Evolutionary conservation across 92 coral and sea anemone species (phyloP), one percentile per base, ranked within the genome.

Genomic region (Porites lobata): DNA sequence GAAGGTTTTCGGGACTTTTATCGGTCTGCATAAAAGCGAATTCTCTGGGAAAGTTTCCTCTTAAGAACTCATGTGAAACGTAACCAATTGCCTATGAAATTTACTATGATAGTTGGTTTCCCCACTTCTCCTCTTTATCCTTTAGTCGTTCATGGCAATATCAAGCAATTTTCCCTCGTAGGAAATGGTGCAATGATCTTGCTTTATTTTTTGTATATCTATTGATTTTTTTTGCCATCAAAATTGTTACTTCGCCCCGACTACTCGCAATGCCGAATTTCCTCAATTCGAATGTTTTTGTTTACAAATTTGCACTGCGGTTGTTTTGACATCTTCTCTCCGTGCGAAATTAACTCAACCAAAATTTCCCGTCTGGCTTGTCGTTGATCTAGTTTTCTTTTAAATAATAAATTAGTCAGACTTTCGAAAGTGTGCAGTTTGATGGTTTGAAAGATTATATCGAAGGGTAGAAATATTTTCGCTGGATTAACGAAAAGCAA

Each of bases 291-390:
- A 38, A 38, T 82, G 86, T 70, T 82, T 82, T 82, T 82, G 86
- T 82, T 82, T 82, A 82, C 86, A 82, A 69, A 69, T 69, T 69
- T 13, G 57, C 59, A 22, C 86, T 50, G 86, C 86, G 78, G 67
- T 70, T 70, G 69, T 82, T 82, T 75, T 82, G 86, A 70, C 65
- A 82, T 29, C 12, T 61, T 77, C 29, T 20, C 78, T 21, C 75
- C 65, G 65, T 20, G 78, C 47, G 86, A 71, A 70, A 56, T 82
- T 38, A 29, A 56, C 78, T 51, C 69, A 71, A 14, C 50, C 32
- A 66, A 52, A 59, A 26, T 50, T 79, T 79, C 2, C 21, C 32
- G 9, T 14, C 61, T 56, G 61, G 61, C 61, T 18, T 63, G 56
- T 2, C 64, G 70, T 68, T 54, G 29, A 71, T 74, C 59, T 12